Conservation (phyloP, 2,113 vertebrate species). For the Pangasianodon gigas region DNA sequence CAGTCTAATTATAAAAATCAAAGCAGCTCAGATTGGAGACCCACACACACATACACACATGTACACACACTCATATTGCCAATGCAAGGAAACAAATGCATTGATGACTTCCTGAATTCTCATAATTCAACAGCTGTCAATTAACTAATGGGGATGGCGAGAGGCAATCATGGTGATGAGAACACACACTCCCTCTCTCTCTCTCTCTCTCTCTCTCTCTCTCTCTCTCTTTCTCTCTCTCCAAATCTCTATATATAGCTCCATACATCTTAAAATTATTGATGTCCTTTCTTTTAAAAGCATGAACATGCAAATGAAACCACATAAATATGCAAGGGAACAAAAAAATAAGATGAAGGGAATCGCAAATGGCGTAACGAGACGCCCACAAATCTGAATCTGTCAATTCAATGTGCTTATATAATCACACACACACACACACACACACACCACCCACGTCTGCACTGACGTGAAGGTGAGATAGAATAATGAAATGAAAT, state of each 20-base stretch:
- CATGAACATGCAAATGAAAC: neutral
- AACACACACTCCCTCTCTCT: slow-evolving; percentile 33
- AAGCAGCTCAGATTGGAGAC: neutral
- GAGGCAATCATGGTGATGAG: slow-evolving; percentile 23
- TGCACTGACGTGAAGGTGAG: neutral
- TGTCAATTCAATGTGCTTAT: neutral
- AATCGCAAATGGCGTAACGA: neutral
- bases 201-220: slow-evolving; percentile 35
- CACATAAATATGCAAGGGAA: slow-evolving; percentile 7
- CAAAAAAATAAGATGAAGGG: neutral
- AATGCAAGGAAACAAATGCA: slow-evolving; percentile 16
- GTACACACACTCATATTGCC: neutral
- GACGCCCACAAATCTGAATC: neutral
- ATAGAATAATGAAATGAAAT: neutral
- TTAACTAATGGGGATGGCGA: slow-evolving; percentile 60
- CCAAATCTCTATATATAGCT: neutral
- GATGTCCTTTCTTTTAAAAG: neutral
- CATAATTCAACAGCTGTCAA: slow-evolving; percentile 59
- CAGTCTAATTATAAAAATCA: slow-evolving; percentile 40
- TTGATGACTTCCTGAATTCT: slow-evolving; percentile 16
- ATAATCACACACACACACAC: slow-evolving; percentile 4
- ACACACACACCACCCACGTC: slow-evolving; percentile 5
- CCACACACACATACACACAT: slow-evolving; percentile 1
- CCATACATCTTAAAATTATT: neutral
- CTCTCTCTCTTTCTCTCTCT: neutral